phyloP scores from a whole-genome alignment of 2,888 invertebrate genomes.

The Imbricaverruca yamaguchii region DNA sequence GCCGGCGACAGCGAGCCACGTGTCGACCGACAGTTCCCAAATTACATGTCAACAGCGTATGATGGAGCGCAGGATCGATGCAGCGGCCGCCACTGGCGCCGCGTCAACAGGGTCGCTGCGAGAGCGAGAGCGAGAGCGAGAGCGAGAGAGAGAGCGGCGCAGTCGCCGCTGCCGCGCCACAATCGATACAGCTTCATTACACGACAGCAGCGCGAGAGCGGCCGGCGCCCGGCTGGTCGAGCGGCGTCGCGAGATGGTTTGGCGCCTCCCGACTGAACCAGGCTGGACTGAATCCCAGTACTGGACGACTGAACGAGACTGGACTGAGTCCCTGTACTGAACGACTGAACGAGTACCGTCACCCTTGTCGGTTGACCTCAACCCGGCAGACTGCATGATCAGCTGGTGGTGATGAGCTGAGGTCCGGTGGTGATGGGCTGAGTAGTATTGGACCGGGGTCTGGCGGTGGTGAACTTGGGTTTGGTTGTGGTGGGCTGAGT shows the following conservation, averaged over 20 bases:
- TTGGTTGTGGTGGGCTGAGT: no score
- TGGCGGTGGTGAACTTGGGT: no score
- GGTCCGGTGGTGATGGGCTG: no score
- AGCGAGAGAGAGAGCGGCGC: not conserved
- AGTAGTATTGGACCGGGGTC: no score
- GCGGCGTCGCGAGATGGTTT: not conserved
- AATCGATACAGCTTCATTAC: constrained; percentile 13
- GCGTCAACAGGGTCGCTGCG: no score
- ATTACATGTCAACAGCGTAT: constrained; percentile 21
- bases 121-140: not conserved
- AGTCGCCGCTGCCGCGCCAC: not conserved
- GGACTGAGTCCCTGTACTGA: not conserved
- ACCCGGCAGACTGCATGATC: no score
- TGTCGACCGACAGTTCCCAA: constrained; percentile 6
- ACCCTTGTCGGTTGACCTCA: not conserved
- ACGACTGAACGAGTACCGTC: not conserved
- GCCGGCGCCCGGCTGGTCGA: not conserved
- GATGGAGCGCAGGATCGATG: constrained; percentile 12
- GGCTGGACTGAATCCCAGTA: no score
- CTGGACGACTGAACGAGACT: not conserved
- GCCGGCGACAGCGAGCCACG: constrained; percentile 5
- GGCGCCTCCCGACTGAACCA: not conserved
- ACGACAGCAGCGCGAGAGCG: not conserved
- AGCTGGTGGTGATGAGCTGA: no score
- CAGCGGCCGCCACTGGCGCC: not conserved